Percentiles rank a stretch among this genome's conserved stretches.
Evolutionary conservation across 2,888 invertebrate genomes (phyloP).

Genomic region (Lochmaea crataegi): DNA sequence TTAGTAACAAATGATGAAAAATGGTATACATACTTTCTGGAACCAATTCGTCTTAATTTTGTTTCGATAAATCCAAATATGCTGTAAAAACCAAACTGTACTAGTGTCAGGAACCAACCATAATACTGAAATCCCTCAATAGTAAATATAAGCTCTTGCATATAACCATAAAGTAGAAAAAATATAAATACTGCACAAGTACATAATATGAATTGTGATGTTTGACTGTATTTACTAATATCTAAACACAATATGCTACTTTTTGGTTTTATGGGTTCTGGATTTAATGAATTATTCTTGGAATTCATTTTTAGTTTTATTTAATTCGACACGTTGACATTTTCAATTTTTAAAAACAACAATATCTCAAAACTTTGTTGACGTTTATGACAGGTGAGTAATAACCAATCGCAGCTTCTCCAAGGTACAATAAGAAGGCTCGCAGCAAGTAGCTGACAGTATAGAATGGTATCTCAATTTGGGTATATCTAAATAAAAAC

Average conservation of each 20-base stretch:
- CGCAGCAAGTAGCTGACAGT: too few relatives aligned
- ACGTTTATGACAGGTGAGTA: constrained; percentile 25
- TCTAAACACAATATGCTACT: constrained; percentile 80
- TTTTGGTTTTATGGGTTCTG: constrained; percentile 62
- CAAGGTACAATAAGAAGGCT: too few relatives aligned
- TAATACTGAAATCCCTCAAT: constrained; percentile 89
- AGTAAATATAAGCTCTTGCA: constrained; percentile 92
- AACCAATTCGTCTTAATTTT: constrained; percentile 70
- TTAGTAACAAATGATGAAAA: background rate
- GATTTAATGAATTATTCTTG: constrained; percentile 45
- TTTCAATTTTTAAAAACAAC: constrained; percentile 29
- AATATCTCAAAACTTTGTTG: constrained; percentile 1
- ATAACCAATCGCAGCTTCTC: too few relatives aligned
- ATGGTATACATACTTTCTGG: constrained; percentile 66
- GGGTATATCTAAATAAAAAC: too few relatives aligned
- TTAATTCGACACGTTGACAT: constrained; percentile 48
- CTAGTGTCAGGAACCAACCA: constrained; percentile 91
- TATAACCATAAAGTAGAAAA: constrained; percentile 91
- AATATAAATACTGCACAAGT: constrained; percentile 86
- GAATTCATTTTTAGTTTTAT: constrained; percentile 26
- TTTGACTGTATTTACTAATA: constrained; percentile 73
- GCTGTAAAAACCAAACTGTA: constrained; percentile 91
- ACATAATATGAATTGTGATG: constrained; percentile 80
- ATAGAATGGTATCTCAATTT: too few relatives aligned
- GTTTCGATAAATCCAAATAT: constrained; percentile 83